Base-by-base conservation (phyloP, 2,888 invertebrate species). In the Xestia ashworthii region DNA sequence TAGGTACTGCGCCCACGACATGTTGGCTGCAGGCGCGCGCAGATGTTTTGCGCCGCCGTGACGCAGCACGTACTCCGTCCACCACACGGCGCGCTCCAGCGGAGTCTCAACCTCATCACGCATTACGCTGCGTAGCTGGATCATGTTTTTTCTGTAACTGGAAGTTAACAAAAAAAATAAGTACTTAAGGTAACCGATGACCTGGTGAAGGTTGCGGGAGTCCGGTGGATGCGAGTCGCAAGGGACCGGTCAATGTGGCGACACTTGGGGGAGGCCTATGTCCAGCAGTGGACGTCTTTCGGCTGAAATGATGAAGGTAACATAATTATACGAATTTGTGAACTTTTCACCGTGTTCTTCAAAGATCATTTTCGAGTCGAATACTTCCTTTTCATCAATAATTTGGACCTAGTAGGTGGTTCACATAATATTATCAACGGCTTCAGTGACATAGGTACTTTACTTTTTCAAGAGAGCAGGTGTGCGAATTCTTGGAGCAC, bases 51-150 rank as follows among this genome's bases (percentile, higher is more conserved):
- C 93, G 70, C 75, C 71, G 22, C 81, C 79, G 64, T 84, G 64
- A 65, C 87, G 84, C 60, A 82, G 80, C 55, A 82, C 80, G 58
- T 82, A 93, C 84, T 97, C 97, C n/a, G 93, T 94, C 96, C 96
- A 96, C 95, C 95, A 96, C 22, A 96, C 88, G 0, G 95, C 95
- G 16, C 94, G 93, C n/a, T 93, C 92, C 67, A 93, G 62, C 0
- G 93, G 88, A 14, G 66, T 22, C 81, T 87, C 74, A 0, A 78
- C 82, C 53, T 85, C 72, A 44, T 87, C 87, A 0, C 38, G 64
- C 68, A 87, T 74, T 38, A 77, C n/a, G 1, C 46, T 66, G 8
- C 80, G 78, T 25, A 87, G 65, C 9, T 72, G 55, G 0, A 79
- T n/a, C 1, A 82, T 74, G 25, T 85, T 87, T n/a, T 62, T 32